Base-by-base conservation (phyloP, 1,140 invertebrate species). In the Drosophila micromelanica region DNA sequence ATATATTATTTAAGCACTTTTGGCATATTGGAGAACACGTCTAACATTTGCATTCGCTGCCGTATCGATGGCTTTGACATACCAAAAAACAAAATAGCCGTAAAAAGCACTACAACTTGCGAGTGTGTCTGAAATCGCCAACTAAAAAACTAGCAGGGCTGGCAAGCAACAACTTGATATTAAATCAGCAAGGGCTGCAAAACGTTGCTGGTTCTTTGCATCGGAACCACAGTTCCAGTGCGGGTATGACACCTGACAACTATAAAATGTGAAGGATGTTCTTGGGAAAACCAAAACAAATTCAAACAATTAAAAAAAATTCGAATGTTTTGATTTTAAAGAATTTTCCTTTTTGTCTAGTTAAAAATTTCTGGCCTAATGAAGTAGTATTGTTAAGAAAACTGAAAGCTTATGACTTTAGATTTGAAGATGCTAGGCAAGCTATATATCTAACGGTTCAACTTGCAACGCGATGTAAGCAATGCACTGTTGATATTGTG, bases 11-110 rank as follows among this genome's bases (percentile, higher is more conserved):
- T 72, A 43, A 52, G 32, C 40, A 51, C 12, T 12, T 42, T 45
- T 32, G 35, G 7, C 32, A 69, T 30, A 46, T 20, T 46, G 15
- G n/a, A 37, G 27, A 27, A 45, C 5, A 13, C 35, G 12, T 30
- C 38, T 57, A 46, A 51, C 27, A 52, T 54, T 59, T 52, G 45
- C 13, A 45, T 54, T 64, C 30, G 43, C 17, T 57, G 37, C 37
- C 32, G 30, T 68, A 30, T 48, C 46, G 17, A 27, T 55, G 12
- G 13, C 32, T 62, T 32, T 60, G 13, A 73, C 81, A 62, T 86
- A 86, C 81, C 81, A 87, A 86, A 78, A 76, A 87, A 81, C 78
- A 85, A 78, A 86, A 81, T 78, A 86, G 82, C 82, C 49, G 74
- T 86, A 79, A 85, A 85, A 82, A 84, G 73, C 70, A 78, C 64